These are phyloP conservation scores for Hirtodrosophila duncani DNA, from an alignment of 2,888 invertebrate species.

Conservation along the genomic window DNA sequence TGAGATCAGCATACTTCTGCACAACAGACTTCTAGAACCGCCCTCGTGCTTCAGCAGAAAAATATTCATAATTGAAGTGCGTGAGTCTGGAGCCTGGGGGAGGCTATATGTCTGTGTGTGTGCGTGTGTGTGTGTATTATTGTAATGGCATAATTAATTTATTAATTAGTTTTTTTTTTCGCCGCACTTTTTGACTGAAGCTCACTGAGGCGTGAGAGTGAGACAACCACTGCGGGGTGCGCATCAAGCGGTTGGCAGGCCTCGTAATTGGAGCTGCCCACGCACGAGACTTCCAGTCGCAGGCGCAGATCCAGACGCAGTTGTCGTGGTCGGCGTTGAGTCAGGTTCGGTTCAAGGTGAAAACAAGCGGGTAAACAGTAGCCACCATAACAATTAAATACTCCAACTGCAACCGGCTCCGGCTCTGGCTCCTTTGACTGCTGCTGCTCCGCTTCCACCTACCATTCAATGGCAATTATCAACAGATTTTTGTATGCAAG, in stretches of 20 bases:
- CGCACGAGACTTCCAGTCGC: conserved; percentile 37
- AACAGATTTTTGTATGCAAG: conserved; percentile 72
- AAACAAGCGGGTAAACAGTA: conserved; percentile 29
- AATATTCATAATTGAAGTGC: conserved; percentile 72
- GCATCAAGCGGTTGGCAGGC: conserved; percentile 17
- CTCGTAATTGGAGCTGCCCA: conserved; percentile 64
- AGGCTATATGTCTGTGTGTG: conserved; percentile 19
- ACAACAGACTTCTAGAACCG: too few species aligned
- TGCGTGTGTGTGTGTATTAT: conserved; percentile 38
- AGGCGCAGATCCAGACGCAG: conserved; percentile 6
- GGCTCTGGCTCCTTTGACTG: too few species aligned
- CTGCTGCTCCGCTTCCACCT: neutral
- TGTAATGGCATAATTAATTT: conserved; percentile 73
- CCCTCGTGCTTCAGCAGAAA: conserved; percentile 50
- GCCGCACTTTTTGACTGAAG: conserved; percentile 17
- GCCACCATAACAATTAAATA: conserved; percentile 61
- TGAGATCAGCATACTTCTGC: too few species aligned
- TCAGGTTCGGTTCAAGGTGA: conserved; percentile 52
- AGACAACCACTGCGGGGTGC: conserved; percentile 38
- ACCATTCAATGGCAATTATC: conserved; percentile 57
- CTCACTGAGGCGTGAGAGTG: conserved; percentile 44
- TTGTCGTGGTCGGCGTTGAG: conserved; percentile 6
- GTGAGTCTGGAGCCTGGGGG: conserved; percentile 29
- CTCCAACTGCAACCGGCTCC: too few species aligned
- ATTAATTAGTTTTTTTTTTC: conserved; percentile 65